phyloP scores from a whole-genome alignment of 2,888 invertebrate species.

The Brachylomia viminalis region DNA sequence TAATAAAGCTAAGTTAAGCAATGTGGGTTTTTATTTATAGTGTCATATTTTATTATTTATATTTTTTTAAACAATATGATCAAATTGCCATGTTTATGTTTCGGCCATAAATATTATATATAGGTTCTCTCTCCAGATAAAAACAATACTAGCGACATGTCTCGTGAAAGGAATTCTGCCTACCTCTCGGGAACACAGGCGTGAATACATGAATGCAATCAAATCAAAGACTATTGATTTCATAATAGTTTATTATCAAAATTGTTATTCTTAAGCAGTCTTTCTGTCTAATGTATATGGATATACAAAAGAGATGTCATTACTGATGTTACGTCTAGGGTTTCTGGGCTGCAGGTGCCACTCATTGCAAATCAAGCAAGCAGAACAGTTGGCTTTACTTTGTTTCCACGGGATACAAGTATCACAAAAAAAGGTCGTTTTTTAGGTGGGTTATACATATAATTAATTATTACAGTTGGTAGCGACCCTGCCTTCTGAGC shows the following conservation, averaged over 20 bases:
- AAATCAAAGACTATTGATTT: slow-evolving; percentile 47
- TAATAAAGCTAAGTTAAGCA: slow-evolving; percentile 59
- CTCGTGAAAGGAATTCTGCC: background rate
- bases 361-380: slow-evolving; percentile 29
- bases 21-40: slow-evolving; percentile 17
- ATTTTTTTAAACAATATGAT: background rate
- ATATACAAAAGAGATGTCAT: slow-evolving; percentile 42
- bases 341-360: background rate
- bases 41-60: background rate
- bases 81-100: background rate
- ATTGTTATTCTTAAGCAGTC: slow-evolving; percentile 73
- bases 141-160: background rate
- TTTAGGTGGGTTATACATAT: slow-evolving; percentile 18
- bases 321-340: slow-evolving; percentile 20
- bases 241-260: slow-evolving; percentile 68
- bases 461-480: too few species aligned
- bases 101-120: background rate
- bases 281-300: slow-evolving; percentile 57
- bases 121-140: background rate
- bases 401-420: slow-evolving; percentile 49
- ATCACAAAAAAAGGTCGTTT: slow-evolving; percentile 18
- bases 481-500: too few species aligned
- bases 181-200: background rate
- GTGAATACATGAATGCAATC: background rate
- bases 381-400: slow-evolving; percentile 18